Conservation (phyloP, 2,113 vertebrate species). For the Melanocharis versteri region DNA sequence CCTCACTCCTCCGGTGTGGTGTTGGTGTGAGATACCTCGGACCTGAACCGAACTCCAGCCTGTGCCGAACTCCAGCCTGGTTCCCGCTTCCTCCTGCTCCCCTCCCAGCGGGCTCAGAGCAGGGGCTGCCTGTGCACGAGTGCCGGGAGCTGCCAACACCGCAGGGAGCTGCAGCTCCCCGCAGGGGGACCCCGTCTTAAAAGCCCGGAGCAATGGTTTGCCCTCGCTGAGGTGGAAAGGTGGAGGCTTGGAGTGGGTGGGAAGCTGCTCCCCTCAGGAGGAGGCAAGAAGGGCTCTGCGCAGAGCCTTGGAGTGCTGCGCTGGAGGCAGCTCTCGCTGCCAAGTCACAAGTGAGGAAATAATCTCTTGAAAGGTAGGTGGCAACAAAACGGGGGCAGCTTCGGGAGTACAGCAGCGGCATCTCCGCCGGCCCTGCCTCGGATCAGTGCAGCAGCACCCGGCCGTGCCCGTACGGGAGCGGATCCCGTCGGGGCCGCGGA, state of each 20-base stretch:
- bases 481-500: accelerated
- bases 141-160: neutral
- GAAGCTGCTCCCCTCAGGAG: neutral
- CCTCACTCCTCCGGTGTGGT: neutral
- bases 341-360: neutral
- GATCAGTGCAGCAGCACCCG: accelerated
- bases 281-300: neutral
- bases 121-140: neutral
- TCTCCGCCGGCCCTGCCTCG: accelerated
- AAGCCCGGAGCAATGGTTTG: neutral
- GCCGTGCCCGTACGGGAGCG: accelerated
- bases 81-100: neutral
- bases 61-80: neutral
- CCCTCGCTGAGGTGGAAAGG: neutral
- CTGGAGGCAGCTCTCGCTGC: neutral
- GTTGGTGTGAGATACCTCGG: neutral
- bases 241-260: neutral
- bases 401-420: neutral
- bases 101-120: accelerated
- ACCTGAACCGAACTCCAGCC: neutral
- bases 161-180: neutral
- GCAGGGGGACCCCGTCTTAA: accelerated
- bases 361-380: neutral
- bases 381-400: neutral
- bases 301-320: neutral